These are phyloP conservation scores for Apostichopus parvimensis DNA, from an alignment of 35 echinoderm and acorn worm genomes.

Conservation along the genomic window DNA sequence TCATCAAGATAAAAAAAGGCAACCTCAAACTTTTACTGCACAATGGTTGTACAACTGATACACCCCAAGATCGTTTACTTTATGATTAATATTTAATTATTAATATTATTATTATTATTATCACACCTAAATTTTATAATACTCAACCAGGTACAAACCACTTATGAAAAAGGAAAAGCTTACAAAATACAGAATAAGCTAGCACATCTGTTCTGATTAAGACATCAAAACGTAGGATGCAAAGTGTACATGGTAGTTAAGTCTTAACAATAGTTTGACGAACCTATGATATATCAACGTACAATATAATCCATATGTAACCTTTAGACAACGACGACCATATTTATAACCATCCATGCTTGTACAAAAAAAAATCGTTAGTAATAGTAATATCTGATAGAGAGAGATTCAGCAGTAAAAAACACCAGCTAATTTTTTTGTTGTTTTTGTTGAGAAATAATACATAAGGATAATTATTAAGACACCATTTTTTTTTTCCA, in stretches of 20 bases:
- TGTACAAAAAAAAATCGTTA: not conserved
- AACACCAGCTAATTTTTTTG: not conserved
- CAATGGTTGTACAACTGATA: not conserved
- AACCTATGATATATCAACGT: not conserved
- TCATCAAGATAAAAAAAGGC: not conserved
- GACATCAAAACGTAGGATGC: not conserved
- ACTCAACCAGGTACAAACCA: not conserved
- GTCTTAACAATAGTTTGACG: not conserved
- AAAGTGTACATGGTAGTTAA: not conserved
- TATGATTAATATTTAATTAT: too few species aligned
- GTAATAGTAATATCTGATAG: not conserved
- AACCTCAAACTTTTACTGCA: not conserved
- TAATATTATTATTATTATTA: not conserved
- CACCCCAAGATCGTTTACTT: not conserved
- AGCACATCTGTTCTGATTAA: not conserved
- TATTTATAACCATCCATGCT: not conserved
- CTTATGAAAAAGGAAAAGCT: not conserved
- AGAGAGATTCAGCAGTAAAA: not conserved
- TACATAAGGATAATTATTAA: conserved; percentile 9
- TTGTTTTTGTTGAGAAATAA: not conserved
- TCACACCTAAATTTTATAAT: not conserved
- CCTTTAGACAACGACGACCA: not conserved
- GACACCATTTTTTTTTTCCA: not conserved
- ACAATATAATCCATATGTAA: not conserved
- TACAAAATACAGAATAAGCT: conserved; percentile 4